These are phyloP conservation scores for Palythoa grandiflora DNA, from an alignment of 92 coral and sea anemone species.

Conservation along the genomic window DNA sequence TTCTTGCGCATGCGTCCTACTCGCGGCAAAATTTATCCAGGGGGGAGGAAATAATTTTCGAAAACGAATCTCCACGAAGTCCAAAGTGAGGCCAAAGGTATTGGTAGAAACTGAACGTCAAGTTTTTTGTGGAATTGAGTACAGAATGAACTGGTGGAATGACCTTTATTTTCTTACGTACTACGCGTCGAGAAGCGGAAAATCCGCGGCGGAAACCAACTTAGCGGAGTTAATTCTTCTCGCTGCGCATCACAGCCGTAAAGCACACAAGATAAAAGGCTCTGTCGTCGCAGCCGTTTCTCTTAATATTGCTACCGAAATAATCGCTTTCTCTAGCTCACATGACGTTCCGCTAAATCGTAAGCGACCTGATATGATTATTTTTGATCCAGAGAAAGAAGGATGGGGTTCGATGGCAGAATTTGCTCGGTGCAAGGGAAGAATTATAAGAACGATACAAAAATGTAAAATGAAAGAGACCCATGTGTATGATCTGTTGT, in stretches of 20 bases:
- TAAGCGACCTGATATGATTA: not conserved
- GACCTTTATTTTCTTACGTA: slow-evolving; percentile 17
- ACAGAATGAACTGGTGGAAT: slow-evolving; percentile 40
- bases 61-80: slow-evolving; percentile 20
- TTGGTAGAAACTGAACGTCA: slow-evolving; percentile 30
- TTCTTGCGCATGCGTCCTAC: slow-evolving; percentile 35
- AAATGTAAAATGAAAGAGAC: slow-evolving; percentile 36
- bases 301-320: slow-evolving; percentile 28
- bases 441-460: slow-evolving; percentile 6
- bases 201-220: not conserved
- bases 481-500: slow-evolving; percentile 18
- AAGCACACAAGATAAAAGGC: not conserved
- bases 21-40: slow-evolving; percentile 26
- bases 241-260: slow-evolving; percentile 27
- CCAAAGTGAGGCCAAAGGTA: slow-evolving; percentile 30
- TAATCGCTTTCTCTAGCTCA: slow-evolving; percentile 34
- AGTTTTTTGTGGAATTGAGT: slow-evolving; percentile 15
- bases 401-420: slow-evolving; percentile 12
- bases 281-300: slow-evolving; percentile 29
- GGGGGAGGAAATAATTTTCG: slow-evolving; percentile 26
- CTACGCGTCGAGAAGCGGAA: not conserved
- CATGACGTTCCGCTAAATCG: slow-evolving; percentile 24
- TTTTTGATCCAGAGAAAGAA: slow-evolving; percentile 14
- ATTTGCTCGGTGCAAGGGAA: not conserved
- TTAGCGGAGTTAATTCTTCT: slow-evolving; percentile 34